phyloP scores from a whole-genome alignment of 2,888 invertebrate genomes.

The Andrena camellia region DNA sequence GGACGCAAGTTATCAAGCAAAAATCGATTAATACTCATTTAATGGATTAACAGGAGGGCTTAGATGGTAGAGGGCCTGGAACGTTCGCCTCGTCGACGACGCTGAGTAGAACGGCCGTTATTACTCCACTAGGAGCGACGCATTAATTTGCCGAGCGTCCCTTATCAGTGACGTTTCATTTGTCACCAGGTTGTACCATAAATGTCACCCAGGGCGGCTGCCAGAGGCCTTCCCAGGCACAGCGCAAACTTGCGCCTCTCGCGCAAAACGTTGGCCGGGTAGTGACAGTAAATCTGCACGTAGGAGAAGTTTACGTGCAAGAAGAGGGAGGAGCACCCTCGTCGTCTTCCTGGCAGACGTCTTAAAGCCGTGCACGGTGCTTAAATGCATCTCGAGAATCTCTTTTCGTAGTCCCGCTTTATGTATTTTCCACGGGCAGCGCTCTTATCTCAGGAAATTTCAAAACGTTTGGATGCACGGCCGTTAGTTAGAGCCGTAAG shows the following conservation, averaged over 20 bases:
- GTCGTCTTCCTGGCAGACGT: slow-evolving; percentile 50
- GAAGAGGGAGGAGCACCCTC: slow-evolving; percentile 53
- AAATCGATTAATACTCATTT: slow-evolving; percentile 58
- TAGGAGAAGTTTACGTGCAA: slow-evolving; percentile 62
- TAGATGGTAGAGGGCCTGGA: neutral
- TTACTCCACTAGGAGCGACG: slow-evolving; percentile 67
- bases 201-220: slow-evolving; percentile 78
- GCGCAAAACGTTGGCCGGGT: slow-evolving; percentile 61
- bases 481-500: slow-evolving; percentile 28
- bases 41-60: slow-evolving; percentile 56
- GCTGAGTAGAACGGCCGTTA: slow-evolving; percentile 56
- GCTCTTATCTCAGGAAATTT: slow-evolving; percentile 30
- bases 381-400: slow-evolving; percentile 71
- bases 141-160: slow-evolving; percentile 79
- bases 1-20: neutral
- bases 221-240: slow-evolving; percentile 60
- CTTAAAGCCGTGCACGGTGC: slow-evolving; percentile 67
- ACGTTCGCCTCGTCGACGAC: slow-evolving; percentile 47
- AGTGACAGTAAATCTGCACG: slow-evolving; percentile 62
- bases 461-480: slow-evolving; percentile 28
- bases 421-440: slow-evolving; percentile 1
- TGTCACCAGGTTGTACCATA: slow-evolving; percentile 81
- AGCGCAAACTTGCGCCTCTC: slow-evolving; percentile 73
- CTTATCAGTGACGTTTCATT: slow-evolving; percentile 83
- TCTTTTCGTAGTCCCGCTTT: slow-evolving; percentile 54